Evolutionary conservation across 2,797 vertebrate genomes (phyloP), one percentile per base, ranked within the genome.

Genomic region (Chaetodon trifasciatus): DNA sequence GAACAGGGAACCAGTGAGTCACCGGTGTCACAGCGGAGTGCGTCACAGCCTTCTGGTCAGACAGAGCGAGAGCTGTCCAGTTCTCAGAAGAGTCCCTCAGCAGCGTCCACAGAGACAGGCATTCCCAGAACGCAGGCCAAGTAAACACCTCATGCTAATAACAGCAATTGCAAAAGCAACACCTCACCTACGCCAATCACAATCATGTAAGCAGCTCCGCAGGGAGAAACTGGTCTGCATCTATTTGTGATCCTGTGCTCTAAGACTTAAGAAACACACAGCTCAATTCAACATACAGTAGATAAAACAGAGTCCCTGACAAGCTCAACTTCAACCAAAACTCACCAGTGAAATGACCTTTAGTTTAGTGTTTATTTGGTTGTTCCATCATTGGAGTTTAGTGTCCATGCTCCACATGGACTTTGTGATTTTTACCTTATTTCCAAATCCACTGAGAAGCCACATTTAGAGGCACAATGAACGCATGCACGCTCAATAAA

Each of bases 31-130:
- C 63, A 78, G 81, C 58, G 0, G 40, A 72, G 72, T 92, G 92
- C 77, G 83, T 94, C 93, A 93, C 57, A 44, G 90, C 91, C 88
- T 93, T 89, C 91, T 91, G 88, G 90, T 90, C 90, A 88, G 83
- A 90, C 39, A 8, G 78, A 78, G 75, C 46, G n/a, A 82, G 83
- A 81, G 73, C 79, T 74, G 78, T 52, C 84, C 71, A 42, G 37
- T 86, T 90, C 81, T 88, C 76, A 81, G 79, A 89, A 84, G 81
- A 83, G 74, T 76, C 79, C 74, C 74, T 72, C 32, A 19, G 69
- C 71, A 70, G 69, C 76, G 32, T 61, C 61, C 68, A 28, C 64
- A 53, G 62, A 78, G 69, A 77, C 67, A 85, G 91, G 84, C 83
- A 53, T 91, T 88, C 88, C 89, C 88, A 63, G 83, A 90, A 82